Evolutionary conservation across 2,797 vertebrate species (phyloP), one percentile per base, ranked within the genome.

Genomic region (Cyclopterus lumpus): DNA sequence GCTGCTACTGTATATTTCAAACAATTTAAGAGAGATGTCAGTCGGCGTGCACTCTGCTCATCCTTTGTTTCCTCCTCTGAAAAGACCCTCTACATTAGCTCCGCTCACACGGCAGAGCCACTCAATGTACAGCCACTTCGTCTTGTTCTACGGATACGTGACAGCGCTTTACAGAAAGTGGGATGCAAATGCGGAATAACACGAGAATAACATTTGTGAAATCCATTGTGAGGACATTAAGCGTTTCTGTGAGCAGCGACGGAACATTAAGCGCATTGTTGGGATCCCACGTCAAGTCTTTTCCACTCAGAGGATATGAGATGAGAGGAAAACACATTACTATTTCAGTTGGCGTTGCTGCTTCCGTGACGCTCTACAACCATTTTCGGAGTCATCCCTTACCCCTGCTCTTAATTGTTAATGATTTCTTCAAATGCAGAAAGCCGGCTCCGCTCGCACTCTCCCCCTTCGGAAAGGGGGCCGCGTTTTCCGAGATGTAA

Each of bases 391-490:
- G 42, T 86, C 81, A 75, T 87, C 79, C 75, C 64, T 40, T 44
- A 71, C 83, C 76, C 80, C 80, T 24, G 73, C 73, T 69, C 86
- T 93, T 93, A 94, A 93, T 93, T 93, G 73, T 93, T 93, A 91
- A 94, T 92, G 92, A 86, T 91, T 92, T 92, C 90, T 92, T 93
- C 91, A 93, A 93, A 88, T 92, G 88, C 84, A 14, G 53, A 53
- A 14, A 90, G 81, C 80, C n/a, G 58, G 73, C 80, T 71, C 86
- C 68, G 28, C 44, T 80, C 81, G 49, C 67, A 57, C 70, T 66
- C 71, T 71, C 57, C 44, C 54, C 49, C 42, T 24, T 24, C 11
- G 12, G 5, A 67, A 80, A 85, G 68, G 86, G 86, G 40, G 74
- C 71, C 79, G 89, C 86, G 82, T 83, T 58, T 58, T 90, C 87